Evolutionary conservation across 2,113 vertebrate species (phyloP).

Genomic region (Brienomyrus longianalis): DNA sequence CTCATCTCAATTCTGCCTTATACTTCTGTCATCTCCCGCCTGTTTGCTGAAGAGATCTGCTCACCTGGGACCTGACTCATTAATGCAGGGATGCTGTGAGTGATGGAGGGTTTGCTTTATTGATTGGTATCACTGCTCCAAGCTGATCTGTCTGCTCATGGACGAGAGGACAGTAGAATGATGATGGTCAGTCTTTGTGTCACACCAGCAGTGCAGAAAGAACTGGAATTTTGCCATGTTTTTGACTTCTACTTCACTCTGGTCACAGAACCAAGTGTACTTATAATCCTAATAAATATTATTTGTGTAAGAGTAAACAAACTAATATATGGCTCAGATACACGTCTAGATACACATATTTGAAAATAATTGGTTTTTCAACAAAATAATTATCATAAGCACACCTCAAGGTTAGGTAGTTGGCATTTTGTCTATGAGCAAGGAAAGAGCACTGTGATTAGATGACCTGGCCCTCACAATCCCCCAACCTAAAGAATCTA

Average conservation of each 20-base stretch:
- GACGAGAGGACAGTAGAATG: neutral
- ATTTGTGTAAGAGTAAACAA: neutral
- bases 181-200: neutral
- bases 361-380: neutral
- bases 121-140: neutral
- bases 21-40: neutral
- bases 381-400: neutral
- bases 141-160: neutral
- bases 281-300: neutral
- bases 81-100: neutral
- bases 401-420: neutral
- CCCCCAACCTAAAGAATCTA: neutral
- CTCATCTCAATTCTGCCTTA: neutral
- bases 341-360: neutral
- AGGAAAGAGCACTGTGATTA: neutral
- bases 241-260: neutral
- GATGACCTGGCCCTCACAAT: neutral
- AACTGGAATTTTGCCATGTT: neutral
- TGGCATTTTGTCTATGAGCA: neutral
- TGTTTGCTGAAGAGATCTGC: neutral
- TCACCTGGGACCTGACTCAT: neutral
- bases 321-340: neutral
- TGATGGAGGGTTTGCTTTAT: neutral
- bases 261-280: neutral
- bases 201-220: neutral